phyloP scores from a whole-genome alignment of 2,888 invertebrate genomes.

The Drosophila niveifrons region DNA sequence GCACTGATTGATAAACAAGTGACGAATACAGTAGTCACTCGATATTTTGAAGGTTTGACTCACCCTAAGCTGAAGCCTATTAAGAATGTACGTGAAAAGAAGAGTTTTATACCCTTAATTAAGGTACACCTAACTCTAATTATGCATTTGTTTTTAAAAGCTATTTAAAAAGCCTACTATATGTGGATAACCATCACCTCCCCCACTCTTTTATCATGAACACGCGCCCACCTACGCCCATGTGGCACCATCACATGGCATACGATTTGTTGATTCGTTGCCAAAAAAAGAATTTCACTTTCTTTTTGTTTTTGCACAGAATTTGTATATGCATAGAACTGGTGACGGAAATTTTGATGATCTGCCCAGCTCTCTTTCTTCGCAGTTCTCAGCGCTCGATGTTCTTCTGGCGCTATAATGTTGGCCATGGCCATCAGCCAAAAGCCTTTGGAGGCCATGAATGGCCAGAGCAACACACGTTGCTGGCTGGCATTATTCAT shows the following conservation, averaged over 20 bases:
- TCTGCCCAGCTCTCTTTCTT: conserved; percentile 19
- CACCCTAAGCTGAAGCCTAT: neutral
- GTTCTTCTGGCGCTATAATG: conserved; percentile 16
- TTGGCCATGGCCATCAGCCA: conserved; percentile 61
- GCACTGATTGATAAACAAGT: neutral
- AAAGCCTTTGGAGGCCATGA: conserved; percentile 59
- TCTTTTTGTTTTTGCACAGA: conserved; percentile 8
- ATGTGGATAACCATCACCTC: neutral
- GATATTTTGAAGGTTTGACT: neutral
- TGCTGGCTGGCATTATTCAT: conserved; percentile 47
- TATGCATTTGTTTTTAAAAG: neutral
- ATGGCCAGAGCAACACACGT: conserved; percentile 35
- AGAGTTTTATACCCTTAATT: neutral
- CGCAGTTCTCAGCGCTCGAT: neutral
- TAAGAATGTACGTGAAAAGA: neutral
- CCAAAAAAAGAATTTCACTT: conserved; percentile 50
- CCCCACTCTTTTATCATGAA: neutral
- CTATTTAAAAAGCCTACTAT: neutral
- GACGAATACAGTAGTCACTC: neutral
- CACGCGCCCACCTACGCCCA: conserved; percentile 69
- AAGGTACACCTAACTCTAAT: neutral
- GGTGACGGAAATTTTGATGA: conserved; percentile 62
- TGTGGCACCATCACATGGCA: conserved; percentile 53
- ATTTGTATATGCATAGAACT: conserved; percentile 28
- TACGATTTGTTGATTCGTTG: conserved; percentile 42